These are phyloP conservation scores for Rallus crepitans DNA, from an alignment of 2,797 vertebrate species.

Conservation along the genomic window DNA sequence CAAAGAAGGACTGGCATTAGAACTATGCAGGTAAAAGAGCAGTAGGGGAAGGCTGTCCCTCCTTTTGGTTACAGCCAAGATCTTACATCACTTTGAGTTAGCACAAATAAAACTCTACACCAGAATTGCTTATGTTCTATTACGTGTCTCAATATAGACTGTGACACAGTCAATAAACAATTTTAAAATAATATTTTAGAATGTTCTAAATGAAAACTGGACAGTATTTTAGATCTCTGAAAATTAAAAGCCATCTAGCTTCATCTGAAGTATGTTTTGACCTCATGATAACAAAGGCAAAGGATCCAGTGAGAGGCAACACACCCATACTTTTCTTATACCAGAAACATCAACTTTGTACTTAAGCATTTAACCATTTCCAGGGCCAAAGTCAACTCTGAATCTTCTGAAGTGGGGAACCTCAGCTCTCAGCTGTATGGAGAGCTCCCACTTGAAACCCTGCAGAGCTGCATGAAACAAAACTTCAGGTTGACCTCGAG, in stretches of 20 bases:
- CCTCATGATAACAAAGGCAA: not conserved
- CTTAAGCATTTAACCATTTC: not conserved
- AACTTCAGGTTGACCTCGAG: not conserved
- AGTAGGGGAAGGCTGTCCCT: not conserved
- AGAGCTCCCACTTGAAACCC: not conserved
- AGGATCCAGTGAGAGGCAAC: not conserved
- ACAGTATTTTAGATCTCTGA: not conserved
- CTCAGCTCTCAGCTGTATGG: not conserved
- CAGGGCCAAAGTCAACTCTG: not conserved
- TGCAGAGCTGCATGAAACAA: not conserved
- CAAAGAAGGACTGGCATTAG: not conserved
- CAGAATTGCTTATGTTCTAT: fast-evolving
- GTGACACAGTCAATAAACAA: not conserved
- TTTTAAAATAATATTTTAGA: not conserved
- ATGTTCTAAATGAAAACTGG: not conserved
- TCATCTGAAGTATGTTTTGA: not conserved
- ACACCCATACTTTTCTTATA: not conserved
- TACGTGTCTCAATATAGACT: not conserved
- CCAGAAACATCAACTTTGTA: not conserved
- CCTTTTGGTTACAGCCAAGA: not conserved
- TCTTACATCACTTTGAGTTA: not conserved
- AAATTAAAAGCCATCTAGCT: not conserved
- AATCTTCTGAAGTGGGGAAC: not conserved
- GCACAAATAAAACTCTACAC: not conserved
- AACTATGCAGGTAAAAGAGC: not conserved